Percentiles rank a stretch among this genome's conserved stretches.
Conservation (phyloP, 2,113 vertebrate genomes). For the Tragelaphus strepsiceros region DNA sequence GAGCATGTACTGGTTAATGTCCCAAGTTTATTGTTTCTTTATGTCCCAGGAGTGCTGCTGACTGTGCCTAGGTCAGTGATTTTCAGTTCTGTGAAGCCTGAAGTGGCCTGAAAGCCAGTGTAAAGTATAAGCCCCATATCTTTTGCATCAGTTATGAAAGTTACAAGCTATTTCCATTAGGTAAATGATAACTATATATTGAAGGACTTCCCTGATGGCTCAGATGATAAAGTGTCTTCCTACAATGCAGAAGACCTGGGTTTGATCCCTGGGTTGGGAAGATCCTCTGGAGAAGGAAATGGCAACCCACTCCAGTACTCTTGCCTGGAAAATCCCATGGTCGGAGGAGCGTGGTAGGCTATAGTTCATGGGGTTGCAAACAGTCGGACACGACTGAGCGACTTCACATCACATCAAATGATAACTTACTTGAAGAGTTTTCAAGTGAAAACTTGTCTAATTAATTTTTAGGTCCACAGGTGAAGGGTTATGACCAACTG, state of each 20-base stretch:
- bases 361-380: too few species aligned
- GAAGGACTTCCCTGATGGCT: too few species aligned
- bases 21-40: not conserved
- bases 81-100: not conserved
- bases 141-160: not conserved
- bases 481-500: conserved; percentile 10
- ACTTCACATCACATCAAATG: not conserved
- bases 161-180: not conserved
- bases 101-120: too few species aligned
- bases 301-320: too few species aligned
- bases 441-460: not conserved
- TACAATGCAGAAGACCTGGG: too few species aligned
- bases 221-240: too few species aligned
- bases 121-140: not conserved
- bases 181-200: not conserved
- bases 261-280: too few species aligned
- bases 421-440: not conserved
- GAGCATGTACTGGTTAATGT: not conserved
- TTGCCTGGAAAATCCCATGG: too few species aligned
- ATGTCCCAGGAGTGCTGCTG: not conserved
- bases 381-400: too few species aligned
- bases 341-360: too few species aligned
- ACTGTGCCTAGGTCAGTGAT: not conserved
- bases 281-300: too few species aligned
- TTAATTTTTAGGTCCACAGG: not conserved